Percentiles rank a stretch among this genome's conserved stretches.
phyloP scores from a whole-genome alignment of 2,888 invertebrate genomes.

The Plagodis dolabraria region DNA sequence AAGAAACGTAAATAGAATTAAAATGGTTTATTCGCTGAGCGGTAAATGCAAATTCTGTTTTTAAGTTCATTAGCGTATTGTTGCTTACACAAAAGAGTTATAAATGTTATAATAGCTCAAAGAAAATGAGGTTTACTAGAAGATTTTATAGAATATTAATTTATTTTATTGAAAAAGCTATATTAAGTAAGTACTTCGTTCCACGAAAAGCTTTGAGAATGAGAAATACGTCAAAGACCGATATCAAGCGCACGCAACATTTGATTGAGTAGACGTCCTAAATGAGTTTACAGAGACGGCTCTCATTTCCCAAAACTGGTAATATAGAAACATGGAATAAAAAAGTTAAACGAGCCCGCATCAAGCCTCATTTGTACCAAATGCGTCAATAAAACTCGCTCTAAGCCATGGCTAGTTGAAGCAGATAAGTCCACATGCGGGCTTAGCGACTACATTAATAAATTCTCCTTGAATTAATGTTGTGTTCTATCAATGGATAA shows the following conservation, averaged over 20 bases:
- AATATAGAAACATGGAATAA: slow-evolving; percentile 37
- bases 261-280: slow-evolving; percentile 20
- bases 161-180: slow-evolving; percentile 6
- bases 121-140: slow-evolving; percentile 3
- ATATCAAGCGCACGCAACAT: slow-evolving; percentile 19
- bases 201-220: slow-evolving; percentile 2
- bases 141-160: slow-evolving; percentile 15
- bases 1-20: slow-evolving; percentile 31
- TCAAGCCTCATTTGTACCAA: slow-evolving; percentile 51
- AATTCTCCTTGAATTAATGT: slow-evolving; percentile 18
- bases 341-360: slow-evolving; percentile 55
- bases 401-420: slow-evolving; percentile 47
- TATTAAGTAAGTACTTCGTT: slow-evolving; percentile 4
- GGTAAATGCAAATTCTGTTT: slow-evolving; percentile 35
- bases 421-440: slow-evolving; percentile 54
- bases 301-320: slow-evolving; percentile 9
- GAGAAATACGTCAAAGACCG: slow-evolving; percentile 9
- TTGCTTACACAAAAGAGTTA: slow-evolving; percentile 25
- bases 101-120: slow-evolving; percentile 9
- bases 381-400: slow-evolving; percentile 58
- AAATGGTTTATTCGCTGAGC: slow-evolving; percentile 25
- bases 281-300: neutral
- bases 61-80: slow-evolving; percentile 36
- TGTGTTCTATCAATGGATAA: slow-evolving; percentile 9
- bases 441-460: slow-evolving; percentile 43